Conservation (phyloP, 2,888 invertebrate species). For the Piscicola geometra region DNA sequence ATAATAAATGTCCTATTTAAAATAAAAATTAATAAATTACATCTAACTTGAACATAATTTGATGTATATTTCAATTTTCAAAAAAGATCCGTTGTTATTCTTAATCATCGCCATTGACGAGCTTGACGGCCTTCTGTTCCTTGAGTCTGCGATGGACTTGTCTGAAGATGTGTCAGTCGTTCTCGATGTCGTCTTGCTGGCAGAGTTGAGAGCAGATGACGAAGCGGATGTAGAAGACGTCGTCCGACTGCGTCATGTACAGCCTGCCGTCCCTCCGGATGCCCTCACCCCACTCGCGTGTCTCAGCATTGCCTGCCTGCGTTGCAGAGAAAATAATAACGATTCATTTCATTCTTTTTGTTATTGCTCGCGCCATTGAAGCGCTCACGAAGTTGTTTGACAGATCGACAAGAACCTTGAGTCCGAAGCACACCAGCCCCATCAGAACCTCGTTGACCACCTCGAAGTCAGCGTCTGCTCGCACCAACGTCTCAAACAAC, state of each 20-base stretch:
- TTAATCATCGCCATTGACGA: no score
- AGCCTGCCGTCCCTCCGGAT: slow-evolving; percentile 85
- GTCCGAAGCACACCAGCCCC: slow-evolving; percentile 84
- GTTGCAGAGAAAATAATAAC: background rate
- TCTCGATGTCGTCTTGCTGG: slow-evolving; percentile 73
- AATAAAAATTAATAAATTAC: no score
- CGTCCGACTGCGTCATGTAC: slow-evolving; percentile 81
- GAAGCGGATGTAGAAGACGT: slow-evolving; percentile 77
- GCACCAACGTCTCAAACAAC: slow-evolving; percentile 70
- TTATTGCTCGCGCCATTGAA: no score
- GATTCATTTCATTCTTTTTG: background rate
- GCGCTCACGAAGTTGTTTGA: no score
- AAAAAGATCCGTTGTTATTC: no score
- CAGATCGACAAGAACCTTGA: slow-evolving; percentile 61
- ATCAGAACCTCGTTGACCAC: slow-evolving; percentile 74
- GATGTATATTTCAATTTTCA: no score
- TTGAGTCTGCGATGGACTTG: slow-evolving; percentile 56
- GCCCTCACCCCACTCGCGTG: slow-evolving; percentile 64
- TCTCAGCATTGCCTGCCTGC: slow-evolving; percentile 28
- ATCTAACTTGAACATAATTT: no score
- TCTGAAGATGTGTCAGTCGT: slow-evolving; percentile 80
- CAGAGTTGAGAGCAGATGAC: slow-evolving; percentile 83
- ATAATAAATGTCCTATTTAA: no score
- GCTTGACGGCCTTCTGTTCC: no score
- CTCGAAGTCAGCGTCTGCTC: slow-evolving; percentile 72